Conservation (phyloP, 2,888 invertebrate genomes). For the Melipona bicolor region DNA sequence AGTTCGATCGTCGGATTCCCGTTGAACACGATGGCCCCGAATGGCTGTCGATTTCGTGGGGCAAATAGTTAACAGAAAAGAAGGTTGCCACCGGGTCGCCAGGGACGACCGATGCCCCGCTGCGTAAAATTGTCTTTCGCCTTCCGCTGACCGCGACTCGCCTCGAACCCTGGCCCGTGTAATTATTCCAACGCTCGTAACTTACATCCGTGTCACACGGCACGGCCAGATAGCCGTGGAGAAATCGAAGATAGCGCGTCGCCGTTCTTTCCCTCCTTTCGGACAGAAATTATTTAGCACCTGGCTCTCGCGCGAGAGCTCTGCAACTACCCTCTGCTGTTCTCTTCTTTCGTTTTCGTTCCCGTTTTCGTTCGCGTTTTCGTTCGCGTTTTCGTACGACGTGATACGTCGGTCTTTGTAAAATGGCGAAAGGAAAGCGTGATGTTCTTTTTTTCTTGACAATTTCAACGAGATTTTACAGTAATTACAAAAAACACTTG, state of each 20-base stretch:
- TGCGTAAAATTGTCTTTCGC: slow-evolving; percentile 84
- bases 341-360: slow-evolving; percentile 35
- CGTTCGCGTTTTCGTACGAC: not conserved
- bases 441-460: too few species aligned
- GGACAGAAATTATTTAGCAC: slow-evolving; percentile 70
- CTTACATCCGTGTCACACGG: slow-evolving; percentile 76
- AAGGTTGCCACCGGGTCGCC: slow-evolving; percentile 74
- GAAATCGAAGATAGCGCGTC: slow-evolving; percentile 70
- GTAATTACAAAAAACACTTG: too few species aligned
- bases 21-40: slow-evolving; percentile 49
- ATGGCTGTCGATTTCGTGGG: slow-evolving; percentile 81
- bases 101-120: slow-evolving; percentile 76
- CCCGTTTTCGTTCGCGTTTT: not conserved
- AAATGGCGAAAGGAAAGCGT: not conserved
- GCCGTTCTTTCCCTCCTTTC: slow-evolving; percentile 56
- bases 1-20: slow-evolving; percentile 38
- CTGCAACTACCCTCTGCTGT: slow-evolving; percentile 7
- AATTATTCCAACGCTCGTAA: slow-evolving; percentile 83
- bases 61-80: slow-evolving; percentile 75
- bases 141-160: slow-evolving; percentile 80
- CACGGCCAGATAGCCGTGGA: slow-evolving; percentile 59
- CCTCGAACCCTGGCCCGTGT: slow-evolving; percentile 77
- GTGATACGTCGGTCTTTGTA: not conserved
- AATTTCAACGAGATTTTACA: too few species aligned
- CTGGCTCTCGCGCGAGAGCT: slow-evolving; percentile 38